A percentile compares a stretch with the other conserved stretches of the same genome.
phyloP scores from a whole-genome alignment of 2,113 vertebrate species.

The Erpornis zantholeuca region DNA sequence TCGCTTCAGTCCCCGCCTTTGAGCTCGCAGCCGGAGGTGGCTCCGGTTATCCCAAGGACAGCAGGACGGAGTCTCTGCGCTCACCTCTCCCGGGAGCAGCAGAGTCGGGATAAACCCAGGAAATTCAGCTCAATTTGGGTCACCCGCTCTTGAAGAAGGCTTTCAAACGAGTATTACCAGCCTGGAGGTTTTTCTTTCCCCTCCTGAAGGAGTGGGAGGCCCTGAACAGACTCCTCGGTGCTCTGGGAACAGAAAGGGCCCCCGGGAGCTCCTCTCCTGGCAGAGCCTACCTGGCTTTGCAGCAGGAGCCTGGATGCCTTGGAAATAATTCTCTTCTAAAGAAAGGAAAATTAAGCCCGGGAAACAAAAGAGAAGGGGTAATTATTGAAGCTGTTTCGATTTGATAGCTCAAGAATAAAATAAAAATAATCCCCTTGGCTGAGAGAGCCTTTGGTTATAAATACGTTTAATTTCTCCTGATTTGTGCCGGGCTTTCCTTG shows the following conservation, averaged over 20 bases:
- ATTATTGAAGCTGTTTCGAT: neutral
- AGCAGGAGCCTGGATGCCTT: neutral
- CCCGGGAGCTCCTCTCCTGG: neutral
- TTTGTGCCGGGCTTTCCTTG: neutral
- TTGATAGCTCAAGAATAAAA: neutral
- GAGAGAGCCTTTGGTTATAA: neutral
- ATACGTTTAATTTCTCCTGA: neutral
- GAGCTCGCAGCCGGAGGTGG: neutral
- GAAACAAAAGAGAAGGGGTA: neutral
- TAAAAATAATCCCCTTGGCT: neutral
- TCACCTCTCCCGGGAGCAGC: neutral
- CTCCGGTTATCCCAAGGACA: neutral
- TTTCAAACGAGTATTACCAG: conserved; percentile 5
- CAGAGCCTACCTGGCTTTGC: neutral
- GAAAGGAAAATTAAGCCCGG: neutral
- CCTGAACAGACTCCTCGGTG: neutral
- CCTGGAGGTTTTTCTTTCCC: neutral
- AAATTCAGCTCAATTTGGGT: conserved; percentile 17
- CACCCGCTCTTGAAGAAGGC: conserved; percentile 1
- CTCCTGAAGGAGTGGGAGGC: neutral
- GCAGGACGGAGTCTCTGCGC: neutral
- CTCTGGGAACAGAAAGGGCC: neutral
- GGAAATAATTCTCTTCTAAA: neutral
- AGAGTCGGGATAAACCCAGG: neutral
- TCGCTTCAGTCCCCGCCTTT: neutral